These are phyloP conservation scores for Rhopilema esculentum DNA, from an alignment of 30 jellyfish, hydroid and myxozoan species.

Conservation along the genomic window DNA sequence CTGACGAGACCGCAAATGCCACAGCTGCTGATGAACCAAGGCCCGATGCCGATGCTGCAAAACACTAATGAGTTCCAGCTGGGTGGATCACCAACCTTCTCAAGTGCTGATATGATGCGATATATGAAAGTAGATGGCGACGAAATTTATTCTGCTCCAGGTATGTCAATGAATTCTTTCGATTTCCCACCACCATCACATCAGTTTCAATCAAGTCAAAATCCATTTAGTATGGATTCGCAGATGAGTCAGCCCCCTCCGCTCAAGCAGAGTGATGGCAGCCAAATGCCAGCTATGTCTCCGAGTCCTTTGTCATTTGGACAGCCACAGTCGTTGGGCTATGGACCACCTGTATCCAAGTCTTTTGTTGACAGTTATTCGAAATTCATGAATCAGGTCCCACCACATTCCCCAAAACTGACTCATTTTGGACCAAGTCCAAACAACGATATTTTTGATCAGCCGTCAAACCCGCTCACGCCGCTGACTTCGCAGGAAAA, in stretches of 20 bases:
- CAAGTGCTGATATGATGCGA: constrained; percentile 64
- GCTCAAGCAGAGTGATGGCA: constrained; percentile 57
- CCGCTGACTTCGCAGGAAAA: constrained; percentile 65
- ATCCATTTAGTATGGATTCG: constrained; percentile 59
- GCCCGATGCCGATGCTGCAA: constrained; percentile 66
- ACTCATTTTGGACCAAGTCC: constrained; percentile 97
- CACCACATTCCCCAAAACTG: constrained; percentile 91
- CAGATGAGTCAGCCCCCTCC: constrained; percentile 62
- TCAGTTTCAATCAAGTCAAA: constrained; percentile 53
- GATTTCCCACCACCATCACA: constrained; percentile 64
- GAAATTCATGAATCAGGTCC: constrained; percentile 59
- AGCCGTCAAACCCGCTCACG: constrained; percentile 64
- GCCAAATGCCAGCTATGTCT: constrained; percentile 35
- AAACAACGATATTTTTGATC: constrained; percentile 77
- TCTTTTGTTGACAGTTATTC: constrained; percentile 53
- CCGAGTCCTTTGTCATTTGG: constrained; percentile 64
- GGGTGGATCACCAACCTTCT: constrained; percentile 60
- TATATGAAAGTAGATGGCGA: constrained; percentile 54
- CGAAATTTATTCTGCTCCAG: constrained; percentile 37
- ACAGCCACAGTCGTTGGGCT: constrained; percentile 65
- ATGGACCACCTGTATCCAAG: constrained; percentile 61
- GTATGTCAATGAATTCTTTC: constrained; percentile 44
- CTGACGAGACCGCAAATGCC: constrained; percentile 72
- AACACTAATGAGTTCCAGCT: constrained; percentile 40
- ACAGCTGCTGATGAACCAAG: constrained; percentile 69